Base-by-base conservation (phyloP, 2,888 invertebrate genomes). In the Tupiocoris notatus region DNA sequence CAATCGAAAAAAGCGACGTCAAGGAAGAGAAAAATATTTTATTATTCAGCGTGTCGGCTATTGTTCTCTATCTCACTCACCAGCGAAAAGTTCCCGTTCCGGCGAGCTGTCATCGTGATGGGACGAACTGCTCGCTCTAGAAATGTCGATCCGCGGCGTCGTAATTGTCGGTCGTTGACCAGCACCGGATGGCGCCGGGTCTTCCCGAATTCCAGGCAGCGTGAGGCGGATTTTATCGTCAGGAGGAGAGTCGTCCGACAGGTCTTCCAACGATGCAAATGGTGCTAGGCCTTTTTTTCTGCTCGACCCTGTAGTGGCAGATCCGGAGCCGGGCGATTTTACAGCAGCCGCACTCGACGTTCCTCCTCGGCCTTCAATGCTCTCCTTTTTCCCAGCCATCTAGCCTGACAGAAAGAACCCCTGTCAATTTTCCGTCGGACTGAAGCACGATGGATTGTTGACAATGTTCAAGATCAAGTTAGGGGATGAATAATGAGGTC, bases 261-360 rank as follows among this genome's bases (percentile, higher is more conserved):
- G 88, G 88, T 93, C 93, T 88, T 95, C 95, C 86, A 95, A 94
- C 82, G 95, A 95, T 84, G 95, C 95, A 85, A 95, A 92, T 83
- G 95, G 95, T 83, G 95, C 95, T 84, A 94, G 94, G 84, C 95
- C 95, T 87, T 93, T 91, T 18, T 76, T 76, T 61, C 22, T 75
- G 22, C 67, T 23, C 18, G n/a, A n/a, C n/a, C n/a, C n/a, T n/a
- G n/a, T n/a, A n/a, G n/a, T n/a, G n/a, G n/a, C n/a, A n/a, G n/a
- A n/a, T n/a, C n/a, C n/a, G n/a, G n/a, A n/a, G n/a, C n/a, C n/a
- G n/a, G n/a, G n/a, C n/a, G n/a, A n/a, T n/a, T n/a, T n/a, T n/a
- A n/a, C n/a, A n/a, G n/a, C n/a, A n/a, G n/a, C n/a, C n/a, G n/a
- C n/a, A n/a, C n/a, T n/a, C n/a, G n/a, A n/a, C n/a, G 64, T 58